Base-by-base conservation (phyloP, 2,888 invertebrate genomes). In the Byasa hedistus region DNA sequence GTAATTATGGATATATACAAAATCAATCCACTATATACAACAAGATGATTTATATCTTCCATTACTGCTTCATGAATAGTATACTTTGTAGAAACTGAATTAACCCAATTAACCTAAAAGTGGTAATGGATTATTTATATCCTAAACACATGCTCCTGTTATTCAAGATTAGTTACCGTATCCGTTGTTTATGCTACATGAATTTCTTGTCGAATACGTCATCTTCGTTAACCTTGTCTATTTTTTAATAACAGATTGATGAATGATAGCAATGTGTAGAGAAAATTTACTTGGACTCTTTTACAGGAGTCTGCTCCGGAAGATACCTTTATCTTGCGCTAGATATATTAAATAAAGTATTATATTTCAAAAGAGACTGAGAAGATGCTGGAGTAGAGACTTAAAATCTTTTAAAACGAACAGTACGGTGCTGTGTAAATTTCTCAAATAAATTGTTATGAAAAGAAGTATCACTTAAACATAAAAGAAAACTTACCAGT, bases 21-120 rank as follows among this genome's bases (percentile, higher is more conserved):
- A 27, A 44, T 48, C 44, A 39, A 54, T 58, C 39, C 44, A 21
- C 59, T 44, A 15, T 52, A 55, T 54, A 48, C 48, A 39, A 44
- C 44, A 12, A 36, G 44, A n/a, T 19, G 22, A 59, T 64, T 59
- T 64, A 59, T 54, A 44, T 64, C 57, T 59, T 44, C 39, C 23
- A n/a, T 36, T 58, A 15, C 10, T 27, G 21, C 52, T 54, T n/a
- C 21, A 21, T 55, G 15, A 48, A 54, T 59, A 64, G 58, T 32
- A 56, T 17, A 56, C 24, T 24, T 55, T n/a, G 1, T 24, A 24
- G 19, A 54, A 48, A 56, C 3, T 56, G 60, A 54, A 51, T 23
- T 48, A 48, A 48, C 5, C n/a, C 36, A 48, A 64, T 52, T 64
- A 51, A 64, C 57, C 63, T 64, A 57, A 51, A 64, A 64, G 21